Base-by-base conservation (phyloP, 2,888 invertebrate species). In the Lycia hirtaria region DNA sequence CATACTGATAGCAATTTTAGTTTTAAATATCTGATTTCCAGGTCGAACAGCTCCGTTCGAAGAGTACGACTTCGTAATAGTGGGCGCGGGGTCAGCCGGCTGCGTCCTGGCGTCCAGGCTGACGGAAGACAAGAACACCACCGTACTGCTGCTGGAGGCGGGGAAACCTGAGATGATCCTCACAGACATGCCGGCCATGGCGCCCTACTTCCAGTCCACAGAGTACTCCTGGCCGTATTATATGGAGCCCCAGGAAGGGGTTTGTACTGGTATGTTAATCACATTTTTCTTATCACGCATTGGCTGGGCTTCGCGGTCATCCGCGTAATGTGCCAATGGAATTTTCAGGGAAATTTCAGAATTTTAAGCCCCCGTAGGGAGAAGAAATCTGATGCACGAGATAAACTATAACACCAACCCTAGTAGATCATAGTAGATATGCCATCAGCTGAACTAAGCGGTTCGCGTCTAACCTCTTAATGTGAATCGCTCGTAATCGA, bases 151-250 rank as follows among this genome's bases (percentile, higher is more conserved):
- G 14, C 60, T 88, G 33, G 88, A 88, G 64, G 82, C 81, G 9
- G 88, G 88, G 7, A 85, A 81, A 38, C 84, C 92, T 4, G 93
- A 93, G 72, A 90, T 87, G 75, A 67, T 92, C 19, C 68, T 93
- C 1, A 93, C 93, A 1, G 93, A 94, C 55, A 79, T 94, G 3
- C 94, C 94, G 0, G 79, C 91, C 0, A 54, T 94, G 50, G 93
- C 93, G 0, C 90, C 93, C 0, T 93, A 92, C 72, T 93, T 94
- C 45, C 94, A 94, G 68, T 77, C 93, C 35, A 93, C 94, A 0
- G 93, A 93, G 37, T 94, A 94, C 71, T 94, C 95, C 64, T 96
- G 96, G 96, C 94, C 94, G 41, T 96, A 95, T 80, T 93, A 93
- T 40, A 94, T 95, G 61, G 94, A 94, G 67, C 94, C 93, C 0